phyloP scores from a whole-genome alignment of 2,888 invertebrate genomes.

The Apodemia hepburni region DNA sequence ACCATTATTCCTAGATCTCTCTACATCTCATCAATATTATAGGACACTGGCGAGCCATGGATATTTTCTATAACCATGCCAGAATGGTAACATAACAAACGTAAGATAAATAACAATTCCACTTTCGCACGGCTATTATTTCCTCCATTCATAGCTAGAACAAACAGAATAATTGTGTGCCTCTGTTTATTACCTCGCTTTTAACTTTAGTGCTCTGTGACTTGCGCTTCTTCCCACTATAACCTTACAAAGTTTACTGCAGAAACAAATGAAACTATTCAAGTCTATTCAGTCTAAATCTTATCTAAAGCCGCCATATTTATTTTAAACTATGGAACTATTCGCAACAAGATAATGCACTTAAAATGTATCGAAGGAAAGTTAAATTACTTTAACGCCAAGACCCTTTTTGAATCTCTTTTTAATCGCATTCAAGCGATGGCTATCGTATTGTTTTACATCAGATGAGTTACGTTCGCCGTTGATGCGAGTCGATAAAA shows the following conservation, averaged over 20 bases:
- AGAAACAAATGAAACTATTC: constrained; percentile 13
- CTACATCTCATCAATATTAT: too few species aligned
- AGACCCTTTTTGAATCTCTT: constrained; percentile 53
- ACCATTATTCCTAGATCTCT: too few species aligned
- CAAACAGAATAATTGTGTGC: constrained; percentile 14
- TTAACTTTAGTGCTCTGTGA: constrained; percentile 9
- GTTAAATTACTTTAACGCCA: constrained; percentile 53
- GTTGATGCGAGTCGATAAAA: constrained; percentile 60
- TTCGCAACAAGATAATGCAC: constrained; percentile 64
- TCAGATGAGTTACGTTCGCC: constrained; percentile 60
- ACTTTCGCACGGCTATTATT: constrained; percentile 3
- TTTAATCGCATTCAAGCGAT: constrained; percentile 60
- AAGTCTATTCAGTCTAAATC: constrained; percentile 24
- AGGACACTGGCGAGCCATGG: too few species aligned
- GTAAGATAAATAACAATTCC: background rate
- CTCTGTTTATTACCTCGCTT: constrained; percentile 13
- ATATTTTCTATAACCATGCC: too few species aligned
- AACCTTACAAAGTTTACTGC: constrained; percentile 20
- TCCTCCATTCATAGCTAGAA: constrained; percentile 11
- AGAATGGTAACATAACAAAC: background rate
- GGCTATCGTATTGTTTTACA: constrained; percentile 71
- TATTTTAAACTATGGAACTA: constrained; percentile 41
- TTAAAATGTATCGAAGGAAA: constrained; percentile 56
- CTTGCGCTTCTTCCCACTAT: constrained; percentile 13
- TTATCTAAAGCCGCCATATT: constrained; percentile 28